Evolutionary conservation across 2,113 vertebrate species (phyloP), one percentile per base, ranked within the genome.

Genomic region (Tragulus kanchil): DNA sequence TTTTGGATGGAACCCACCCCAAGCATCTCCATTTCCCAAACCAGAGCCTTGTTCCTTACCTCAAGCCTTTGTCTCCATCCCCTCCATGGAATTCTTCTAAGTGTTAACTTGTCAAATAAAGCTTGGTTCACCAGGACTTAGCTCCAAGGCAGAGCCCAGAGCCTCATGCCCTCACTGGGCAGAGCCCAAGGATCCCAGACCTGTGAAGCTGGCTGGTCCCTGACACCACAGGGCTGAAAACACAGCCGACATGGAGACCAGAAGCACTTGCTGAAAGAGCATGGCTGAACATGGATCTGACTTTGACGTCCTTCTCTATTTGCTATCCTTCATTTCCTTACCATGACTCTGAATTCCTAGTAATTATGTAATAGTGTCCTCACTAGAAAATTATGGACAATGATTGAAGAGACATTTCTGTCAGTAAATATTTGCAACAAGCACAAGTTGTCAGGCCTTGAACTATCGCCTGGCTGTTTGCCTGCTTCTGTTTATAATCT

Each of bases 1-100:
- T 3, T n/a, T 28, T 23, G 10, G n/a, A 36, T 14, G 3, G 48
- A 59, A n/a, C 19, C 17, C 1, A 1, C 12, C 5, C 1, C 3
- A 0, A 31, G 21, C 25, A 16, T 65, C 73, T 89, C 79, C 62
- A 25, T 71, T 85, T 73, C 79, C 62, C 21, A 9, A 87, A 23
- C 36, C n/a, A 23, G 14, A 56, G 3, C 42, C 71, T 9, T 36
- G 36, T 58, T 58, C 69, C 48, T 9, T 50, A 82, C 52, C 71
- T 64, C 23, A n/a, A 65, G 42, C 31, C 8, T 81, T 69, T 65
- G 58, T 78, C 31, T 64, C 36, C 13, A 5, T 36, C 36, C 3
- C 42, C 19, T 12, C 15, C 56, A 23, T 2, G 73, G 59, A 62
- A 21, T 71, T 78, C 90, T 62, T 62, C 54, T 50, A 88, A 65